phyloP scores from a whole-genome alignment of 2,797 vertebrate genomes.

The Cirrhinus molitorella region DNA sequence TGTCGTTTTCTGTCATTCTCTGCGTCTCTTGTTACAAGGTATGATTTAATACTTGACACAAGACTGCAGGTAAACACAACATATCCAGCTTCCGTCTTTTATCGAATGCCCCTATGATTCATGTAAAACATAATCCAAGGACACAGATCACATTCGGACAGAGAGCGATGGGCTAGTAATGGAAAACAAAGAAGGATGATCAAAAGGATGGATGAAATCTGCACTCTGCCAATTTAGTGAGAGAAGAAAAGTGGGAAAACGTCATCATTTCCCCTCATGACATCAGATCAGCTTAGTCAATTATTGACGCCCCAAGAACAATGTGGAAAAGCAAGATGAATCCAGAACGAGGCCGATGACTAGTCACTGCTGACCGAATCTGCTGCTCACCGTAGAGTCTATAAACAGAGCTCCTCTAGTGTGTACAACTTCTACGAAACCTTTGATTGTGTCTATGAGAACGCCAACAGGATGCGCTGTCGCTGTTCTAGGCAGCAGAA shows the following conservation, averaged over 20 bases:
- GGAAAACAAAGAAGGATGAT: constrained; percentile 21
- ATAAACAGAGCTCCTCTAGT: constrained; percentile 27
- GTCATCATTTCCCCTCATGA: background rate
- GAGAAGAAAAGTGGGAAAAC: constrained; percentile 40
- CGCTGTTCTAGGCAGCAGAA: constrained; percentile 30
- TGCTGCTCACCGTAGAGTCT: constrained; percentile 27
- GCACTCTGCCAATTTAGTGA: constrained; percentile 46
- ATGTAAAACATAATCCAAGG: constrained; percentile 53
- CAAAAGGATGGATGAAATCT: constrained; percentile 29
- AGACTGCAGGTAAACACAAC: constrained; percentile 80
- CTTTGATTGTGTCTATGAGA: constrained; percentile 45
- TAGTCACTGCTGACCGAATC: constrained; percentile 12
- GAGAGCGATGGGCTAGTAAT: constrained; percentile 26
- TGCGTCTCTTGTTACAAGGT: constrained; percentile 61
- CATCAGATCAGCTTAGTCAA: constrained; percentile 26
- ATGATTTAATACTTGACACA: constrained; percentile 79
- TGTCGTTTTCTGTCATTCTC: constrained; percentile 57
- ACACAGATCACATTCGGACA: constrained; percentile 44
- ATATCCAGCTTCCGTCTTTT: constrained; percentile 66
- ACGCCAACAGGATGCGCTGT: constrained; percentile 29
- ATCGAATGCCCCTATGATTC: constrained; percentile 62
- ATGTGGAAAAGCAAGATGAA: constrained; percentile 26
- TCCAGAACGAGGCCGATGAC: constrained; percentile 22
- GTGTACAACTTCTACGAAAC: constrained; percentile 15
- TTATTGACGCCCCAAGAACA: constrained; percentile 9